Evolutionary conservation across 2,888 invertebrate species (phyloP).

Genomic region (Monopis laevigella): DNA sequence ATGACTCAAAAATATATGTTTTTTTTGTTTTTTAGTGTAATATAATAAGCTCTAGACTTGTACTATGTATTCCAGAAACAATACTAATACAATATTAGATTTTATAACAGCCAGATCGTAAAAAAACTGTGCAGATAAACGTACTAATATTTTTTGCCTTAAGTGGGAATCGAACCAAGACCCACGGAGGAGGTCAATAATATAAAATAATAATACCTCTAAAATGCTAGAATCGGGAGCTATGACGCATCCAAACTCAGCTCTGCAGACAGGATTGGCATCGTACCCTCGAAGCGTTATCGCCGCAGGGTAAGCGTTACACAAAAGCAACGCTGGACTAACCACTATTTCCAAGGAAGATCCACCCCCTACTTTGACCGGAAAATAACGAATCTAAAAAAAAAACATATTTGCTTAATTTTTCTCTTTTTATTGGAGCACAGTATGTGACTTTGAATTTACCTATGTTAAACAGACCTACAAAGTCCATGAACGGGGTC

Average conservation of each 20-base stretch:
- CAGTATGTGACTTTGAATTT: no score
- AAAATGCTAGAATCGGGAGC: slow-evolving; percentile 37
- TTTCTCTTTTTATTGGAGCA: no score
- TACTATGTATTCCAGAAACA: neutral
- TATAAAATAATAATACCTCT: slow-evolving; percentile 24
- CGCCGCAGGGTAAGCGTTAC: slow-evolving; percentile 40
- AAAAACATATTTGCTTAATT: no score
- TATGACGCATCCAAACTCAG: slow-evolving; percentile 39
- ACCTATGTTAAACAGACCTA: no score
- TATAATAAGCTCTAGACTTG: neutral
- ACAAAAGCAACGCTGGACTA: slow-evolving; percentile 37
- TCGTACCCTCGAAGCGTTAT: slow-evolving; percentile 46
- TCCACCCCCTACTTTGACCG: slow-evolving; percentile 44
- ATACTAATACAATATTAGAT: neutral
- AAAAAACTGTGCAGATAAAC: neutral
- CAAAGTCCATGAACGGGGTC: no score
- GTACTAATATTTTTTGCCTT: no score
- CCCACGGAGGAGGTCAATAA: neutral
- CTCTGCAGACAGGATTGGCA: slow-evolving; percentile 44
- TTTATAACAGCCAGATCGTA: neutral
- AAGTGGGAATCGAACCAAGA: neutral
- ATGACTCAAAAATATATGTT: no score
- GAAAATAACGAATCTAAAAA: slow-evolving; percentile 37
- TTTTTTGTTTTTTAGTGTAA: neutral
- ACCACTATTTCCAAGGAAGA: slow-evolving; percentile 40